Evolutionary conservation across 2,888 invertebrate species (phyloP), one percentile per base, ranked within the genome.

Genomic region (Taphrorychus bicolor): DNA sequence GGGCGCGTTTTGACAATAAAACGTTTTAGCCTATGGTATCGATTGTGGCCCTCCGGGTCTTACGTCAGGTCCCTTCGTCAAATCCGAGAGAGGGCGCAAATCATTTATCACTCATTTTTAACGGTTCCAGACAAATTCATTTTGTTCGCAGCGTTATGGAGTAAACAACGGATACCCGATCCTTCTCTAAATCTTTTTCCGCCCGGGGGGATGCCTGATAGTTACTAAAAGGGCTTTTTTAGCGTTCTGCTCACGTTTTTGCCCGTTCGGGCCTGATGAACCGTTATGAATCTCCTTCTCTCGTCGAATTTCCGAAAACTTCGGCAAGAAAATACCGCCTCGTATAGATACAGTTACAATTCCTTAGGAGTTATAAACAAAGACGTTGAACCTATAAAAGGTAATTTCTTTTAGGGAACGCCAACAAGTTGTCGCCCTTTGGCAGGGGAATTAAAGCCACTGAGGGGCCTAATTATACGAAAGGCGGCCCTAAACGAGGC

Each of bases 151-250:
- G 42, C 64, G 60, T 64, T 64, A 59, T 64, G 72, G 72, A 71
- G 75, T 75, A 76, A 76, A 76, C 76, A 76, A 74, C 74, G 51
- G 71, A 75, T 65, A 76, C 76, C 77, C 76, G 70, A 76, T 76
- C 73, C 75, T 72, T 73, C 75, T 73, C 73, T 77, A 77, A 77
- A 77, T 77, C 75, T 75, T 76, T 76, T 76, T 73, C 71, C 73
- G 70, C 65, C 64, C 66, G 73, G 75, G 73, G 74, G 74, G 73
- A 74, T 75, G 71, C 60, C n/a, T 70, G 72, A 73, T 73, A 75
- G 76, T 77, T 77, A 77, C 76, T 77, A 77, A 76, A 77, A 75
- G 70, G 73, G 67, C 67, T 58, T 62, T 62, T 67, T 67, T 51
- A 54, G 54, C 48, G n/a, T 67, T 67, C 67, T 21, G 57, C 57